phyloP scores from a whole-genome alignment of 35 echinoderm and acorn worm genomes.

The Holothuria glaberrima region DNA sequence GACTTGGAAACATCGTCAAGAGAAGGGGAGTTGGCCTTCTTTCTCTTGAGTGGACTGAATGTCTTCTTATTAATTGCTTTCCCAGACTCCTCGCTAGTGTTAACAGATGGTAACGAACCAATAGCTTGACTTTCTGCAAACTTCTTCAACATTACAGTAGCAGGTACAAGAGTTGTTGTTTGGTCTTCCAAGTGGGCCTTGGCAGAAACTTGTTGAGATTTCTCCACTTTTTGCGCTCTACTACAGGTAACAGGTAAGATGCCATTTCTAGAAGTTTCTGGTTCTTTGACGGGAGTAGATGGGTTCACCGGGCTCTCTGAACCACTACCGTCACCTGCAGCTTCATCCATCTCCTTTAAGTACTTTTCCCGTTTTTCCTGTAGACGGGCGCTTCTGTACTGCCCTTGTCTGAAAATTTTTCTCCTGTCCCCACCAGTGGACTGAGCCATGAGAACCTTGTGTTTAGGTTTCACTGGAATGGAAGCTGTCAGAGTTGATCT shows the following conservation, averaged over 20 bases:
- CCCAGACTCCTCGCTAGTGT: background rate
- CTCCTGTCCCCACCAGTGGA: slow-evolving; percentile 22
- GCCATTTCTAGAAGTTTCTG: slow-evolving; percentile 1
- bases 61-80: background rate
- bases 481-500: slow-evolving; percentile 67
- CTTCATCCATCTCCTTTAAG: slow-evolving; percentile 57
- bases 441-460: slow-evolving; percentile 36
- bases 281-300: slow-evolving; percentile 41
- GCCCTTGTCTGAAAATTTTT: slow-evolving; percentile 48
- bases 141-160: slow-evolving; percentile 36
- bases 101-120: background rate
- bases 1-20: background rate
- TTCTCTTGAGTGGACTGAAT: background rate
- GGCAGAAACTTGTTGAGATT: background rate
- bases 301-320: slow-evolving; percentile 32
- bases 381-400: slow-evolving; percentile 47
- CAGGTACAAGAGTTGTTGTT: background rate
- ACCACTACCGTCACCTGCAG: slow-evolving; percentile 42
- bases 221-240: slow-evolving; percentile 8
- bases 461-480: slow-evolving; percentile 73
- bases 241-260: slow-evolving; percentile 49
- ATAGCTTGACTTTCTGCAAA: slow-evolving; percentile 20
- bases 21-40: too few species aligned
- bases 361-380: slow-evolving; percentile 59
- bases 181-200: background rate